phyloP scores from a whole-genome alignment of 1,140 invertebrate genomes.

The Campoletis sonorensis region DNA sequence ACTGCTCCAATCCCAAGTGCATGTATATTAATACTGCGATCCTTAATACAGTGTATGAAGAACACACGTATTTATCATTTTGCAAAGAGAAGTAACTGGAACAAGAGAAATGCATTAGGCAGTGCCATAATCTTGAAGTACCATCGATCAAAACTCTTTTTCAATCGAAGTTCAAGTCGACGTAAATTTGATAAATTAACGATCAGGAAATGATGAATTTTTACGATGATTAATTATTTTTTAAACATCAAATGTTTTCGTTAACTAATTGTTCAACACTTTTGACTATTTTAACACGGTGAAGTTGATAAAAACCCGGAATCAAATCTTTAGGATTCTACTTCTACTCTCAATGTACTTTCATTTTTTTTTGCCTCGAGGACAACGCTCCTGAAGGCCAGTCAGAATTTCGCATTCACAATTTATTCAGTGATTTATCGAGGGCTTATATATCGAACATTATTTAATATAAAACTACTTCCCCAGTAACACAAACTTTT shows the following conservation, averaged over 20 bases:
- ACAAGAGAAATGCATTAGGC: not conserved
- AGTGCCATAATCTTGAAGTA: not conserved
- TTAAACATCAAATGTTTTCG: no score
- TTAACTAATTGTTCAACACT: no score
- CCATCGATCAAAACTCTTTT: not conserved
- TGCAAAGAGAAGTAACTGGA: constrained; percentile 24
- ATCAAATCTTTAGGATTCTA: not conserved
- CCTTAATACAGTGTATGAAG: constrained; percentile 51
- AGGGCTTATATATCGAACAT: not conserved
- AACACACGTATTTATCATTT: constrained; percentile 59
- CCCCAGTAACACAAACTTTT: not conserved
- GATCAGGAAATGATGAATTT: not conserved
- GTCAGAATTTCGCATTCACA: not conserved
- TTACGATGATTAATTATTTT: not conserved
- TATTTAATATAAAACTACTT: not conserved
- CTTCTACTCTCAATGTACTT: no score
- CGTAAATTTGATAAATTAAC: not conserved
- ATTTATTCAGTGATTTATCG: not conserved
- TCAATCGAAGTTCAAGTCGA: not conserved
- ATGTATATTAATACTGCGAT: not conserved
- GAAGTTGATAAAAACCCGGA: no score
- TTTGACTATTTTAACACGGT: no score
- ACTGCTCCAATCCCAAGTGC: not conserved
- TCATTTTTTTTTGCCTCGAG: not conserved
- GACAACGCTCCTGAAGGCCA: not conserved